These are phyloP conservation scores for Eilema griseolum DNA, from an alignment of 2,888 invertebrate genomes.

Conservation along the genomic window DNA sequence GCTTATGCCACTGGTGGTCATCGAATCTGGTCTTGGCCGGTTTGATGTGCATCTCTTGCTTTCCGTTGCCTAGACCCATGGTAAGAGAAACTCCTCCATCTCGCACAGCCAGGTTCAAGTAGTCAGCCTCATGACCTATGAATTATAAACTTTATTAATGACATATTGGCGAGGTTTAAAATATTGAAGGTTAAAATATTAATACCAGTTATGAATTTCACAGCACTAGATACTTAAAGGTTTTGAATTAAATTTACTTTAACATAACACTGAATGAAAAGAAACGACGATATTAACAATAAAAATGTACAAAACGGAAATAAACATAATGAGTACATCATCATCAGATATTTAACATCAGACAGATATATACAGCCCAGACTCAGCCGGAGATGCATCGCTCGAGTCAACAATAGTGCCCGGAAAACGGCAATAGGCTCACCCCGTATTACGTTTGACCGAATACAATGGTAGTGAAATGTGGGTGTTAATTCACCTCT, in stretches of 20 bases:
- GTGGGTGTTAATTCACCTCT: no score
- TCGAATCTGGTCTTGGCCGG: conserved; percentile 96
- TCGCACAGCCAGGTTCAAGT: conserved; percentile 94
- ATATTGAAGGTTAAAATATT: neutral
- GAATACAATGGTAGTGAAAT: no score
- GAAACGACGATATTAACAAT: neutral
- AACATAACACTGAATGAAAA: neutral
- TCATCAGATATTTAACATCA: no score
- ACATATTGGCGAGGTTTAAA: neutral
- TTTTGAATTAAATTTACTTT: neutral
- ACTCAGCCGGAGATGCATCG: no score
- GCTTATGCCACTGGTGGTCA: conserved; percentile 98
- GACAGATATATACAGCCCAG: no score
- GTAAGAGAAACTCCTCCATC: conserved; percentile 96
- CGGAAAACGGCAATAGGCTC: no score
- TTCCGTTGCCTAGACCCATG: conserved; percentile 96
- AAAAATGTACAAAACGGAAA: no score
- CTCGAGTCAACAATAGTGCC: no score
- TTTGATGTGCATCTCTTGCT: conserved; percentile 95
- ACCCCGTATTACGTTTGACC: no score
- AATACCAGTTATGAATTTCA: neutral
- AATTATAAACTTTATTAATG: neutral
- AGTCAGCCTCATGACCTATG: conserved; percentile 95
- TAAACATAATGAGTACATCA: no score
- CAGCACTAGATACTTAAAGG: neutral